Percentiles rank a stretch among this genome's conserved stretches.
Evolutionary conservation across 2,113 vertebrate species (phyloP).

Genomic region (Chinchilla lanigera): DNA sequence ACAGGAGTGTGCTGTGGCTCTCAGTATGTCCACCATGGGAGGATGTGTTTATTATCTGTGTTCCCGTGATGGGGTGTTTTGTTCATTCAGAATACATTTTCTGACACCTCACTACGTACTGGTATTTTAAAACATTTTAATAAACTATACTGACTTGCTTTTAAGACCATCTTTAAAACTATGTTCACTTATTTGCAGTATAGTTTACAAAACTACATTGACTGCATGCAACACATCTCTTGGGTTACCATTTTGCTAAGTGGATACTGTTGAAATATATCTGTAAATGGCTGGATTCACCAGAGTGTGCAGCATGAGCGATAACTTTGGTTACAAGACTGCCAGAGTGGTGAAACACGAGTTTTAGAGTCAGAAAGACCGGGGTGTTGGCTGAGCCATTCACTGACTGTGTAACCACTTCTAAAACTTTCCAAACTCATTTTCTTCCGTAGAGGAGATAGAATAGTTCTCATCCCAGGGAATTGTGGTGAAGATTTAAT

Average conservation of each 20-base stretch:
- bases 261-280: not conserved
- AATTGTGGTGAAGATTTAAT: not conserved
- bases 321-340: not conserved
- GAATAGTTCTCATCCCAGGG: not conserved
- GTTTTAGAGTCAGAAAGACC: not conserved
- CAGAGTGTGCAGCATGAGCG: not conserved
- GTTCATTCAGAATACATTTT: slow-evolving; percentile 43
- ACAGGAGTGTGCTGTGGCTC: not conserved
- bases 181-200: not conserved
- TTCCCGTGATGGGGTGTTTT: not conserved
- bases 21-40: not conserved
- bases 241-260: not conserved
- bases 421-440: not conserved
- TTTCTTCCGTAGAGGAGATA: not conserved
- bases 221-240: not conserved
- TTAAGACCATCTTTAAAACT: not conserved
- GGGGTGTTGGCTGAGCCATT: not conserved
- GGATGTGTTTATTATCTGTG: not conserved
- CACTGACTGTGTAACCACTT: not conserved
- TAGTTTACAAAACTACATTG: not conserved
- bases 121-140: slow-evolving; percentile 1
- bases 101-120: not conserved
- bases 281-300: not conserved
- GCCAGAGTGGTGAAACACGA: not conserved
- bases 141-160: not conserved